phyloP scores from a whole-genome alignment of 2,888 invertebrate genomes.

The Drosophila peninsularis region DNA sequence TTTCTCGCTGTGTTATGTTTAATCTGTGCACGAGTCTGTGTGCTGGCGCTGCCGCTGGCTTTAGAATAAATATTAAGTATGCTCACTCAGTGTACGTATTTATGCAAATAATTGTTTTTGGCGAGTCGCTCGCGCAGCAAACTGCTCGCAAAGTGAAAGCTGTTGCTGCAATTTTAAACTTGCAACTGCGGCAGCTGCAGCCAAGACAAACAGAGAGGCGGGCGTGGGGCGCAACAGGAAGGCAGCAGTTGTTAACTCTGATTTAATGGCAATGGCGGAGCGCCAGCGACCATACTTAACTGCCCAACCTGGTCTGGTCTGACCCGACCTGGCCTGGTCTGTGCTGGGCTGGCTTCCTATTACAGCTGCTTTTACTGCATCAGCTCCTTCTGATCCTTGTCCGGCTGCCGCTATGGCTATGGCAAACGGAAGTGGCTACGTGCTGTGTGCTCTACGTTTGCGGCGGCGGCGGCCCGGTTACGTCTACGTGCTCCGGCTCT shows the following conservation, averaged over 20 bases:
- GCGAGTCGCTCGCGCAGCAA: slow-evolving; percentile 56
- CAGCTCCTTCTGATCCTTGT: slow-evolving; percentile 21
- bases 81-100: slow-evolving; percentile 48
- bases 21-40: slow-evolving; percentile 24
- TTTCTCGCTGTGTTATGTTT: slow-evolving; percentile 11
- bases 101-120: slow-evolving; percentile 76
- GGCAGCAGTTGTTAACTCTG: slow-evolving; percentile 74
- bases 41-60: slow-evolving; percentile 46
- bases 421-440: slow-evolving; percentile 69
- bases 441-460: slow-evolving; percentile 68
- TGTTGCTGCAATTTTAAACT: slow-evolving; percentile 69
- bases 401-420: slow-evolving; percentile 12
- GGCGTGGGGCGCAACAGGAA: slow-evolving; percentile 34
- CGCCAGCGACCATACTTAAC: slow-evolving; percentile 36
- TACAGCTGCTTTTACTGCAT: background rate
- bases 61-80: slow-evolving; percentile 73
- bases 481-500: slow-evolving; percentile 67
- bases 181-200: slow-evolving; percentile 21
- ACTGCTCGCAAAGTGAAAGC: slow-evolving; percentile 49
- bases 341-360: slow-evolving; percentile 12
- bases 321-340: background rate
- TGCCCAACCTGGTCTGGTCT: slow-evolving; percentile 6
- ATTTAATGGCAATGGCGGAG: slow-evolving; percentile 68
- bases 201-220: slow-evolving; percentile 24
- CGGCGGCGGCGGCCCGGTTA: slow-evolving; percentile 38